These are phyloP conservation scores for Tethya wilhelma DNA, from an alignment of 37 sponge, comb jelly and placozoan genomes.

Conservation along the genomic window DNA sequence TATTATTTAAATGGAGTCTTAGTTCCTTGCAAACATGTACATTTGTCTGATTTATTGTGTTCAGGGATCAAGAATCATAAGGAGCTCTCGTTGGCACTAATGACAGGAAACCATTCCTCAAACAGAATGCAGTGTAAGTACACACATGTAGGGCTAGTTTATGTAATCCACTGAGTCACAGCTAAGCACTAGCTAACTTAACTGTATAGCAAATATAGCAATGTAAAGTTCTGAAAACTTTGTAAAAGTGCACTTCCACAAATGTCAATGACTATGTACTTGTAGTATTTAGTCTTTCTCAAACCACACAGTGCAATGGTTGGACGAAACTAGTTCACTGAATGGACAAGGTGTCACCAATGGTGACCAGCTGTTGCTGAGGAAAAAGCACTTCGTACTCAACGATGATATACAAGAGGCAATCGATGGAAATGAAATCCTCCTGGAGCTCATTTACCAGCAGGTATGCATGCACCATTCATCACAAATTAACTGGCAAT, in stretches of 20 bases:
- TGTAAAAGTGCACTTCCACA: too few relatives aligned
- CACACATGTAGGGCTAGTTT: neutral
- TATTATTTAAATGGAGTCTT: neutral
- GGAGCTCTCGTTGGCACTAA: conserved; percentile 41
- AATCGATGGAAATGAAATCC: conserved; percentile 22
- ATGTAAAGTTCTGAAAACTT: too few relatives aligned
- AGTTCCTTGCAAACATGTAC: neutral
- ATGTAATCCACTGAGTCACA: neutral
- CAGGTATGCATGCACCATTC: conserved; percentile 24
- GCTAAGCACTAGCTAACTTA: too few relatives aligned
- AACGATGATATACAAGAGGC: conserved; percentile 66
- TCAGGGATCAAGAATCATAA: conserved; percentile 24
- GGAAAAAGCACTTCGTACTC: conserved; percentile 71
- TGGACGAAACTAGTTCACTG: conserved; percentile 45
- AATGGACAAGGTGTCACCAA: conserved; percentile 36
- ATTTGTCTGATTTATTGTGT: neutral
- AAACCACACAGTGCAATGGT: conserved; percentile 39
- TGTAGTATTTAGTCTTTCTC: too few relatives aligned
- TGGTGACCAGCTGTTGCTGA: conserved; percentile 51
- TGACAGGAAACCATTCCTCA: neutral
- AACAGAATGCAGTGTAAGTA: conserved; percentile 25
- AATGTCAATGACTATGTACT: too few relatives aligned
- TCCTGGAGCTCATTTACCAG: conserved; percentile 50
- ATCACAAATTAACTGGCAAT: neutral
- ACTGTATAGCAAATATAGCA: too few relatives aligned